Conservation (phyloP, 2,113 vertebrate species). For the Montifringilla adamsi region DNA sequence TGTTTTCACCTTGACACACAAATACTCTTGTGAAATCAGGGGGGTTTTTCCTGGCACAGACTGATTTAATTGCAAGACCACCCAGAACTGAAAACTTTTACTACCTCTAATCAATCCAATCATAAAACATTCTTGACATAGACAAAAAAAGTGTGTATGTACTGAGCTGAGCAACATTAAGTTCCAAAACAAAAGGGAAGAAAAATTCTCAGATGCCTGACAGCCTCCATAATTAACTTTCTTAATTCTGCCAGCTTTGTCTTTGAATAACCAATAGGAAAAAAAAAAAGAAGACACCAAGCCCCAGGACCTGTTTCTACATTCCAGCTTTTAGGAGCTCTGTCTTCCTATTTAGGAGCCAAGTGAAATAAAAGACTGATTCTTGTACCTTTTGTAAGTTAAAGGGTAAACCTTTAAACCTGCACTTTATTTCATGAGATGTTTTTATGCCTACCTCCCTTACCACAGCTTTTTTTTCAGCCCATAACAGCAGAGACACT, state of each 20-base stretch:
- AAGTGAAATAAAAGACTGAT: neutral
- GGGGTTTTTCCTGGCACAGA: neutral
- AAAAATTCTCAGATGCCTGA: neutral
- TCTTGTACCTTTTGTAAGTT: neutral
- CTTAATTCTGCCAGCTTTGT: neutral
- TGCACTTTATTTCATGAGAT: neutral
- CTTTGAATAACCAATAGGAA: neutral
- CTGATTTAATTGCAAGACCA: neutral
- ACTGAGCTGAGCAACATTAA: neutral
- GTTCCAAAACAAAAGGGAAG: neutral
- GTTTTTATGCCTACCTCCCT: neutral
- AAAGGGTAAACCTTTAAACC: neutral
- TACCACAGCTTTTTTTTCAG: neutral
- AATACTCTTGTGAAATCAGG: neutral
- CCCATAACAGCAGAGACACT: neutral
- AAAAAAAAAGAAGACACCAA: neutral
- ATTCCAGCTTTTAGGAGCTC: neutral
- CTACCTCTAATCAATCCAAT: neutral
- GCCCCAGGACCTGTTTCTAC: neutral
- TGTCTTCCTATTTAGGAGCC: neutral
- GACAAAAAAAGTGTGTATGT: neutral
- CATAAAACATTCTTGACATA: neutral
- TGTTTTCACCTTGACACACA: neutral
- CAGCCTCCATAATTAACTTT: neutral
- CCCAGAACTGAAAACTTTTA: neutral